These are phyloP conservation scores for Linurgus olivaceus DNA, from an alignment of 2,797 vertebrate genomes.

Conservation along the genomic window DNA sequence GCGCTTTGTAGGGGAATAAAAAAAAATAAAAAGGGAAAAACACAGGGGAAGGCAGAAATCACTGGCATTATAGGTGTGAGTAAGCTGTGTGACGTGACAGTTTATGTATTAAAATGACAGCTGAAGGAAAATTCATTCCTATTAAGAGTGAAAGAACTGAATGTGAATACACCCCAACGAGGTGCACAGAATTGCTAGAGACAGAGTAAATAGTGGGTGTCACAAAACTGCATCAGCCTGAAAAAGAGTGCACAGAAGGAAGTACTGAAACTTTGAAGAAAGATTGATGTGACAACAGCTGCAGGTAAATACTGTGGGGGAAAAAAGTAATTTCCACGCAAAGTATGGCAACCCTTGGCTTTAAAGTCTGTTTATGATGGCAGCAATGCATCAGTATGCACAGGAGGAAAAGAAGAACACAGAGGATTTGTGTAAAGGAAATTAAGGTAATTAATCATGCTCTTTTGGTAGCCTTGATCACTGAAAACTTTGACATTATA, in stretches of 20 bases:
- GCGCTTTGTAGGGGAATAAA: not conserved
- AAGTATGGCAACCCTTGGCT: not conserved
- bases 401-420: not conserved
- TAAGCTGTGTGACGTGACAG: not conserved
- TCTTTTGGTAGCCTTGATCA: not conserved
- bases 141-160: not conserved
- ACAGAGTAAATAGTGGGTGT: not conserved
- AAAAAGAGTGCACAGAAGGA: not conserved
- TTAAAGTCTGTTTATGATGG: not conserved
- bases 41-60: not conserved
- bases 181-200: not conserved
- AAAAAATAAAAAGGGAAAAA: not conserved
- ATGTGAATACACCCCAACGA: not conserved
- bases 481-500: not conserved
- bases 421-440: not conserved
- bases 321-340: not conserved
- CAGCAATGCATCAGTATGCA: not conserved
- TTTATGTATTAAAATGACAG: not conserved
- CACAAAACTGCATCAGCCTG: not conserved
- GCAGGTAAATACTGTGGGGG: not conserved
- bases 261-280: not conserved
- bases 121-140: constrained; percentile 8
- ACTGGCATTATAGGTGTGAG: not conserved
- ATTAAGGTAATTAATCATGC: not conserved
- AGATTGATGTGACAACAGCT: not conserved